These are phyloP conservation scores for Dryobota labecula DNA, from an alignment of 2,888 invertebrate genomes.

Conservation along the genomic window DNA sequence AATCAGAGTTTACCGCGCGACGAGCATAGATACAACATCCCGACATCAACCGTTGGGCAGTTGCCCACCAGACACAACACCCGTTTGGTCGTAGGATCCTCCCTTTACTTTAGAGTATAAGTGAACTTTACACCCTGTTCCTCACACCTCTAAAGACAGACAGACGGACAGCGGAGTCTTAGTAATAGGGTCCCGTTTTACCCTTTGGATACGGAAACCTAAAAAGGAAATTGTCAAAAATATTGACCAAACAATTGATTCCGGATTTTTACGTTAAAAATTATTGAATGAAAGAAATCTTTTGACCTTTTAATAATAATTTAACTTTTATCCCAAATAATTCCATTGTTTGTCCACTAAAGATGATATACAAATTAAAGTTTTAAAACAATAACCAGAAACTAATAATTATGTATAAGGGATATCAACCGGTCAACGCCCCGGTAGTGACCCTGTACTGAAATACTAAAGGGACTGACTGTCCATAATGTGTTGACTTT, in stretches of 20 bases:
- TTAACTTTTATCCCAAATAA: not conserved
- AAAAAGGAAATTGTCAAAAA: not conserved
- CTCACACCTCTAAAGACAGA: no score
- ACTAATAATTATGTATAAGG: constrained; percentile 11
- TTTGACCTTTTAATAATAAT: constrained; percentile 6
- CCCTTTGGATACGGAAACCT: no score
- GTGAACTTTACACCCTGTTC: no score
- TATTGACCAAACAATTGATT: not conserved
- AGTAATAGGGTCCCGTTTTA: no score
- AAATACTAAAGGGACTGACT: not conserved
- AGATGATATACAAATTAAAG: not conserved
- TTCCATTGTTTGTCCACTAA: constrained; percentile 11
- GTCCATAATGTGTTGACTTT: not conserved
- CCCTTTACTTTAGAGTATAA: no score
- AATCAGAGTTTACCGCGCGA: no score
- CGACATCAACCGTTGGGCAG: no score
- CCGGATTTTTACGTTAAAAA: not conserved
- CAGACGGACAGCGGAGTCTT: no score
- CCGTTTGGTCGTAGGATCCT: no score
- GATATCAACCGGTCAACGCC: not conserved
- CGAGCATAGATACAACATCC: no score
- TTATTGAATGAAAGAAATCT: not conserved
- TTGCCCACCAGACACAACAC: no score
- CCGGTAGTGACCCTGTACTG: not conserved
- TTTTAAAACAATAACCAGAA: constrained; percentile 7